Evolutionary conservation across 2,797 vertebrate species (phyloP).

Genomic region (Erethizon dorsatum): DNA sequence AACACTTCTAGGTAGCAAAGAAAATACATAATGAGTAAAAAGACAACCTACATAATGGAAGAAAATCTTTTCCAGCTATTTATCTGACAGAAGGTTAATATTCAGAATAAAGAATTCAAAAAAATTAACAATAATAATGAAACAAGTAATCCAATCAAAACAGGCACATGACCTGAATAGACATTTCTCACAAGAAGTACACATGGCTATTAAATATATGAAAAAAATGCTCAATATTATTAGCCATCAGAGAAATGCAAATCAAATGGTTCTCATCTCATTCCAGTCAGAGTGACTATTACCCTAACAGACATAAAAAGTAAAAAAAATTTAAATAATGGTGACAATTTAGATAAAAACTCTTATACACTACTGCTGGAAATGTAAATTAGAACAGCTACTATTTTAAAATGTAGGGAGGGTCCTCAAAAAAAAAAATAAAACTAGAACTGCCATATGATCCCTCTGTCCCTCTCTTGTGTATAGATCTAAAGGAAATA

Average conservation of each 20-base stretch:
- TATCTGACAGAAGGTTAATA: no score
- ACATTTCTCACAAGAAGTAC: not conserved
- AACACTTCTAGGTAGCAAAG: no score
- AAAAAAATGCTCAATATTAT: no score
- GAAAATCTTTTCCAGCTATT: no score
- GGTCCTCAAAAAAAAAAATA: not conserved
- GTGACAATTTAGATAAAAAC: not conserved
- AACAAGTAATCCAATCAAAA: not conserved
- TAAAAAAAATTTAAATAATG: not conserved
- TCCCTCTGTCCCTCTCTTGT: not conserved
- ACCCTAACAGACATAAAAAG: not conserved
- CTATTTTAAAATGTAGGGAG: not conserved
- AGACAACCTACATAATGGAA: no score
- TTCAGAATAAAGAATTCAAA: not conserved
- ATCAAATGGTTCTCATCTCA: not conserved
- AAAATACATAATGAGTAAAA: no score
- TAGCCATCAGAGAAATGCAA: not conserved
- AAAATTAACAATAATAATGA: not conserved
- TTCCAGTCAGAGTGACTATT: not conserved
- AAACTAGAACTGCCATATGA: not conserved
- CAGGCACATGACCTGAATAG: not conserved
- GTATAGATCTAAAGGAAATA: not conserved
- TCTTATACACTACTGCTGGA: not conserved
- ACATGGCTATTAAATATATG: not conserved
- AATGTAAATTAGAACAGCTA: not conserved